Evolutionary conservation across 2,797 vertebrate genomes (phyloP).

Genomic region (Cirrhinus mrigala): DNA sequence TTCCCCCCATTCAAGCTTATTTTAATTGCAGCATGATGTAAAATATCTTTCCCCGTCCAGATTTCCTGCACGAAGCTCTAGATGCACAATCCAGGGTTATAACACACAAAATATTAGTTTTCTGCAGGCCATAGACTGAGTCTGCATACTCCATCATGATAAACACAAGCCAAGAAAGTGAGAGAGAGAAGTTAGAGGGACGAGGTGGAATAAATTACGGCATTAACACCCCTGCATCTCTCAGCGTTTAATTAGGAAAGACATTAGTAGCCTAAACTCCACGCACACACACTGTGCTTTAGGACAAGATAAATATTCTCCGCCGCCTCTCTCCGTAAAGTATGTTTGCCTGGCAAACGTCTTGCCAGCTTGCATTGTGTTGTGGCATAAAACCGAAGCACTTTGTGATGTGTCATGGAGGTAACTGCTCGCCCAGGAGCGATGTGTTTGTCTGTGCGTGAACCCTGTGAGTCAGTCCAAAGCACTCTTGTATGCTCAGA

Average conservation of each 20-base stretch:
- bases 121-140: constrained; percentile 67
- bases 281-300: background rate
- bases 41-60: background rate
- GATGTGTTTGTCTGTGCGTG: constrained; percentile 24
- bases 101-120: constrained; percentile 58
- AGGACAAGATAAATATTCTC: constrained; percentile 14
- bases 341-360: constrained; percentile 12
- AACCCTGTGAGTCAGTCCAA: constrained; percentile 31
- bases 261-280: constrained; percentile 22
- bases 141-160: constrained; percentile 76
- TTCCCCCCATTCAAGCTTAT: constrained; percentile 14
- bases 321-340: constrained; percentile 1
- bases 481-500: constrained; percentile 6
- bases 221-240: constrained; percentile 42
- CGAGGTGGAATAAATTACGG: constrained; percentile 50
- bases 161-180: constrained; percentile 68
- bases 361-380: constrained; percentile 30
- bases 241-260: constrained; percentile 72
- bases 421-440: constrained; percentile 25
- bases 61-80: background rate
- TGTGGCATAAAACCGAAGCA: constrained; percentile 26
- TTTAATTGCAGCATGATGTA: constrained; percentile 22
- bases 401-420: constrained; percentile 30
- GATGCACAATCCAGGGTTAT: constrained; percentile 18
- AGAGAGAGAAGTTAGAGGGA: constrained; percentile 67